Evolutionary conservation across 2,888 invertebrate genomes (phyloP), one percentile per base, ranked within the genome.

Genomic region (Shargacucullia verbasci): DNA sequence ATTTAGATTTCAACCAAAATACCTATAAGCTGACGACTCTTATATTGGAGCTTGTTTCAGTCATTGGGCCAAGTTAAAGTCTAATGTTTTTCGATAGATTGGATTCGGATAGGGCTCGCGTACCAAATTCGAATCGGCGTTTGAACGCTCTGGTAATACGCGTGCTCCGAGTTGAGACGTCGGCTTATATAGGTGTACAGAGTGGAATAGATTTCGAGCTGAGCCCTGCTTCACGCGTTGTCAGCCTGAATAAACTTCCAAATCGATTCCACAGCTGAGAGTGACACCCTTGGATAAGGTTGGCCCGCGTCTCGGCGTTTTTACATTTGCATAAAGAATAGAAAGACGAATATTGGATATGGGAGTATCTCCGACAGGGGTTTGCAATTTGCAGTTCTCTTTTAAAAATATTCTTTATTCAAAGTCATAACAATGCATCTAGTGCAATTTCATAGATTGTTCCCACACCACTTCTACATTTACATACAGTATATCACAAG

Each of bases 231-330:
- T 85, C 89, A 88, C 89, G 89, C 87, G 90, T 91, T 91, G 92
- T 92, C 93, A 90, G 87, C 81, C 85, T 87, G 90, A 91, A 93
- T 93, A 92, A 91, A 92, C 91, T 90, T 89, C 90, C 88, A 90
- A 93, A 92, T 93, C 92, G 93, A 91, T 92, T 92, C 87, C 85
- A 81, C 88, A 88, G 86, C 94, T 93, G 94, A 86, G 87, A 89
- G 87, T 93, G 94, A 93, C 93, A 91, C 84, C 86, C 81, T 80
- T 82, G 87, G 87, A 86, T 88, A 87, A 84, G 87, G 83, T 84
- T 87, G 83, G 80, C 82, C 79, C 82, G 70, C 76, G 70, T 76
- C 74, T 82, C 79, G 76, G 80, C 83, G 82, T 82, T 82, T 79
- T 83, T 82, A 85, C 86, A 92, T 93, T 92, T 92, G 89, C 92